A percentile compares a stretch with the other conserved stretches of the same genome.
phyloP scores from a whole-genome alignment of 1,140 invertebrate species.

The Theocolax elegans region DNA sequence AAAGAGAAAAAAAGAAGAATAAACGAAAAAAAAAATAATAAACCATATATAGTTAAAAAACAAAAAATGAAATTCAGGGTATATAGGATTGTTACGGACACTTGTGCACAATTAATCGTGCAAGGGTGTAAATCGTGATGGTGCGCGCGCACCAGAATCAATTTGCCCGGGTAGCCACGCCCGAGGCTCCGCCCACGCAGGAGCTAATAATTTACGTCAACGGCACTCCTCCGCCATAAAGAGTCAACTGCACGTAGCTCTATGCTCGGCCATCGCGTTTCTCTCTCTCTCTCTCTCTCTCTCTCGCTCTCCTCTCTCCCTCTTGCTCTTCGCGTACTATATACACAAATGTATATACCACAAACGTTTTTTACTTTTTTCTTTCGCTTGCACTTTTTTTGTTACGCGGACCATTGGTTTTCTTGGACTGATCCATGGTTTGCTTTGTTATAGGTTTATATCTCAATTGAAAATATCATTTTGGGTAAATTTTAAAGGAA shows the following conservation, averaged over 20 bases:
- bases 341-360: too few relatives aligned
- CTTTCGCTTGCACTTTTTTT: not conserved
- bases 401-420: too few relatives aligned
- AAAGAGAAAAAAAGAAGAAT: too few relatives aligned
- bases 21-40: too few relatives aligned
- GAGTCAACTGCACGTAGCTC: conserved; percentile 56
- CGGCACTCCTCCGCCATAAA: conserved; percentile 63
- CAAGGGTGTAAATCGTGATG: not conserved
- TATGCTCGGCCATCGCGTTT: not conserved
- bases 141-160: conserved; percentile 47
- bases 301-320: not conserved
- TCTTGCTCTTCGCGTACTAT: too few relatives aligned
- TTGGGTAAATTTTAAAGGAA: too few relatives aligned
- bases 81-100: too few relatives aligned
- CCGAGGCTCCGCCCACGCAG: conserved; percentile 40
- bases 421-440: too few relatives aligned
- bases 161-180: conserved; percentile 51
- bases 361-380: too few relatives aligned
- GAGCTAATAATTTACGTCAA: conserved; percentile 67
- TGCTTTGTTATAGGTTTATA: too few relatives aligned
- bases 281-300: not conserved
- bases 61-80: not conserved
- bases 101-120: too few relatives aligned
- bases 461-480: too few relatives aligned
- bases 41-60: not conserved